Percentiles rank a stretch among this genome's conserved stretches.
Evolutionary conservation across 2,888 invertebrate genomes (phyloP).

Genomic region (Xanthia icteritia): DNA sequence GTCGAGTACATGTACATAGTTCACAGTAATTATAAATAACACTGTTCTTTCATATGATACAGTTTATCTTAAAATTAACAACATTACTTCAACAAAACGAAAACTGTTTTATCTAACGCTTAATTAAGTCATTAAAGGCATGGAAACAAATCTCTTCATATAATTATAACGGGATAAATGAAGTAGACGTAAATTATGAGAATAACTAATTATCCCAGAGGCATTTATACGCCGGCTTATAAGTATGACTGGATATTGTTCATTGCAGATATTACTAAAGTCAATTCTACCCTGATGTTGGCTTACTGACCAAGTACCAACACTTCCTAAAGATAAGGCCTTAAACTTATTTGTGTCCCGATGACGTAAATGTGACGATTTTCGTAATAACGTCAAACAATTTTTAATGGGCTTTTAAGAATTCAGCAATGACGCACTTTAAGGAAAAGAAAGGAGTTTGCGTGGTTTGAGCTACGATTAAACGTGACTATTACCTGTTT

Average conservation of each 20-base stretch:
- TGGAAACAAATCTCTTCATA: constrained; percentile 22
- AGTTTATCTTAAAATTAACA: background rate
- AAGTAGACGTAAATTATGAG: constrained; percentile 16
- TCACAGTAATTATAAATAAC: constrained; percentile 21
- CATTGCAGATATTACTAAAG: constrained; percentile 5
- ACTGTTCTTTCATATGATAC: constrained; percentile 11
- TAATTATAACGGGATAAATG: constrained; percentile 27
- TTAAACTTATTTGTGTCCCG: constrained; percentile 28
- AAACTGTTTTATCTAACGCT: background rate
- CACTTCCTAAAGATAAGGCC: constrained; percentile 21
- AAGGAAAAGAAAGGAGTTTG: constrained; percentile 3
- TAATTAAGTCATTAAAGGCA: constrained; percentile 15
- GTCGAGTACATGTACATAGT: background rate
- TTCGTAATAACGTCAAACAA: constrained; percentile 32
- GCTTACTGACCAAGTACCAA: constrained; percentile 16
- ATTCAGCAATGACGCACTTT: constrained; percentile 27
- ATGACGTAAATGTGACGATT: constrained; percentile 41
- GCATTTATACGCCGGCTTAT: background rate
- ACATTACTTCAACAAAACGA: constrained; percentile 1
- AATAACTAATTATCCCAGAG: constrained; percentile 14
- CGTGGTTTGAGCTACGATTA: constrained; percentile 5
- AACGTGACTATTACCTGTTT: constrained; percentile 7
- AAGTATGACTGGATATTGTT: background rate
- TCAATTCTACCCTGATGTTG: constrained; percentile 4
- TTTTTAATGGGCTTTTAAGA: constrained; percentile 20